Base-by-base conservation (phyloP, 2,113 vertebrate genomes). In the Charina bottae region DNA sequence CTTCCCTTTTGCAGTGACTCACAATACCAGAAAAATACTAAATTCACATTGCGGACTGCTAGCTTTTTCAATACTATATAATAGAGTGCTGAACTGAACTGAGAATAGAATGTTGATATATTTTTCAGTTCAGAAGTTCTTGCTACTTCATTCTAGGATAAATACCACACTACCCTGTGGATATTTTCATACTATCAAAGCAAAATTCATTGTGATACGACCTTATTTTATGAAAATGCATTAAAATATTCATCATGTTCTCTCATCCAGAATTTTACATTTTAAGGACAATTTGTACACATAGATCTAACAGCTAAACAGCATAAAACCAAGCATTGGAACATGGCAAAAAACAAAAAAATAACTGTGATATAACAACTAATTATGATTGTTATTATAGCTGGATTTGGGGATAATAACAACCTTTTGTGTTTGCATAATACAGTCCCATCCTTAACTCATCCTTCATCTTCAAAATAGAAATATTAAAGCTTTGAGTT, bases 1-100 rank as follows among this genome's bases (percentile, higher is more conserved):
- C 95, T 96, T 95, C 95, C 94, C 92, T 86, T 89, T 2, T n/a
- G 9, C 60, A 93, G 91, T 94, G 94, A 96, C 83, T 95, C 95
- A 96, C 58, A 92, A 93, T 93, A 89, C 26, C 91, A 93, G 93
- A 64, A 72, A 90, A 83, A 90, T 87, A 88, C 6, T 37, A 90
- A 93, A 92, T 46, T 83, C 62, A 94, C 46, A 46, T n/a, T 72
- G 24, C 17, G 12, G 53, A 33, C 56, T 93, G 85, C 42, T 68
- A 42, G n/a, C 90, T 85, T 95, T 89, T 83, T 19, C 53, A 87
- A 84, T 53, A 17, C 93, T 92, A 4, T 85, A 89, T 46, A 87
- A 60, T 83, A 84, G n/a, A 42, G 23, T 93, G 19, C 11, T 86
- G 21, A 28, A 53, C 64, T 90, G 26, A 91, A 94, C 19, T 85